Percentiles rank a stretch among this genome's conserved stretches.
Evolutionary conservation across 1,140 invertebrate genomes (phyloP).

Genomic region (Cotesia chilonis): DNA sequence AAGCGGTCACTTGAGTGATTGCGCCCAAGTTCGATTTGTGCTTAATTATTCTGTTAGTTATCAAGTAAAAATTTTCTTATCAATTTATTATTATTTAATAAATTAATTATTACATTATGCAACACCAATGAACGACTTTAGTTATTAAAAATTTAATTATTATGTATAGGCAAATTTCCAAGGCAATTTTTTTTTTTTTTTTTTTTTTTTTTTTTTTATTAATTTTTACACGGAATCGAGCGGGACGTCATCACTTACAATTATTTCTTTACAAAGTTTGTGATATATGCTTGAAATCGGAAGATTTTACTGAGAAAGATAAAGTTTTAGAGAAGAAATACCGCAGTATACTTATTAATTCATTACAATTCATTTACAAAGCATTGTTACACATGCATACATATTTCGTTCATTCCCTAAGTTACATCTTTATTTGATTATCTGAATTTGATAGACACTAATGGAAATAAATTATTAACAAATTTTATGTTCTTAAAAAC

Average conservation of each 20-base stretch:
- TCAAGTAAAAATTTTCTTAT: not conserved
- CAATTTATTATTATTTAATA: not conserved
- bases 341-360: too few species aligned
- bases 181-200: not conserved
- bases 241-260: slow-evolving; percentile 15
- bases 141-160: not conserved
- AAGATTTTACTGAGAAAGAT: too few species aligned
- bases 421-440: too few species aligned
- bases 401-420: too few species aligned
- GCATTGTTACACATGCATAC: too few species aligned
- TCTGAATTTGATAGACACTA: too few species aligned
- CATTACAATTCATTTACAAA: too few species aligned
- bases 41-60: slow-evolving; percentile 11
- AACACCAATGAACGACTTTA: not conserved
- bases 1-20: slow-evolving; percentile 18
- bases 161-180: not conserved
- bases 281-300: too few species aligned
- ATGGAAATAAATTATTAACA: too few species aligned
- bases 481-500: too few species aligned
- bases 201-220: too few species aligned
- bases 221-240: slow-evolving; percentile 15
- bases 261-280: not conserved
- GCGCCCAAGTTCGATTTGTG: slow-evolving; percentile 29
- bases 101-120: not conserved
- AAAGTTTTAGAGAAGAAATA: too few species aligned